These are phyloP conservation scores for Caenorhabditis angaria DNA, from an alignment of 2,888 invertebrate species.

Conservation along the genomic window DNA sequence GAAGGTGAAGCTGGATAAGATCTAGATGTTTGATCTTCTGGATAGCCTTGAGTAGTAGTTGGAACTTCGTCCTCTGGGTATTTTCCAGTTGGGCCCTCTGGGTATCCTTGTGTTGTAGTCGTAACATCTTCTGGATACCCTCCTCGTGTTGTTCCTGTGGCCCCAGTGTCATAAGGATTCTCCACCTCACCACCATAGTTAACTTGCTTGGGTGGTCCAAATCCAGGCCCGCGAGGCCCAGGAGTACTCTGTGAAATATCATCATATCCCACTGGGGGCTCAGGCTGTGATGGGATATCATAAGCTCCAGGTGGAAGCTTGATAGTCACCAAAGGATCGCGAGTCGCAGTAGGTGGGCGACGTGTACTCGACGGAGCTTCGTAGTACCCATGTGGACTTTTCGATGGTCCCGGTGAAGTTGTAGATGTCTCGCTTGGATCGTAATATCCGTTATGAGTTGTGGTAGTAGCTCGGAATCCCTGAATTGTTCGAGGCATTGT, in stretches of 20 bases:
- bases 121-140: neutral
- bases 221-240: constrained; percentile 8
- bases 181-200: neutral
- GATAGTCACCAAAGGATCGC: neutral
- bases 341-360: constrained; percentile 8
- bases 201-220: neutral
- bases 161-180: neutral
- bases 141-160: neutral
- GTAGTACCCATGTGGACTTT: constrained; percentile 10
- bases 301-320: neutral
- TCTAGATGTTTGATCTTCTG: neutral
- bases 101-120: neutral
- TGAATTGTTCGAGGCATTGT: constrained; percentile 42
- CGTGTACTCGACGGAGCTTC: constrained; percentile 13
- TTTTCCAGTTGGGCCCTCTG: neutral
- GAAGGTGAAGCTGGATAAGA: neutral
- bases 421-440: constrained; percentile 12
- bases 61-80: neutral
- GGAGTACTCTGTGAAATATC: constrained; percentile 14
- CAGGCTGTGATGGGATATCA: neutral
- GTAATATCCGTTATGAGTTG: constrained; percentile 21
- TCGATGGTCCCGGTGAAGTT: constrained; percentile 5
- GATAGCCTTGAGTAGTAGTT: neutral
- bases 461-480: constrained; percentile 17
- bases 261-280: neutral